A percentile compares a stretch with the other conserved stretches of the same genome.
These are phyloP conservation scores for Epinotia demarniana DNA, from an alignment of 2,888 invertebrate species.

Conservation along the genomic window DNA sequence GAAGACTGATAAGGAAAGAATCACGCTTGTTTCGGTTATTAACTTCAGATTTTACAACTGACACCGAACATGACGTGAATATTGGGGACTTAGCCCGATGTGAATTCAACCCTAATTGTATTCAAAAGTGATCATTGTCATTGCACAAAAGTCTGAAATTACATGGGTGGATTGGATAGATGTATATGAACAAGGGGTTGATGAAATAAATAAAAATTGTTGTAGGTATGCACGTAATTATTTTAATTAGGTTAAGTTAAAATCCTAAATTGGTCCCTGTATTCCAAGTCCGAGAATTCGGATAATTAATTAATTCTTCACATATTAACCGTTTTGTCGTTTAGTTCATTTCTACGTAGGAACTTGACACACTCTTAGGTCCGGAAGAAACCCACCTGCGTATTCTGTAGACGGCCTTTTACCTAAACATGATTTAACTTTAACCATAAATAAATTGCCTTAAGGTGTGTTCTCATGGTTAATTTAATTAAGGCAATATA, in stretches of 20 bases:
- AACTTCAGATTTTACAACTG: not conserved
- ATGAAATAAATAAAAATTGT: too few relatives aligned
- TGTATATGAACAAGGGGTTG: slow-evolving; percentile 1
- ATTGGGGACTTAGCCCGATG: slow-evolving; percentile 20
- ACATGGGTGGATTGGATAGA: too few relatives aligned
- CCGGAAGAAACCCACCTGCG: not conserved
- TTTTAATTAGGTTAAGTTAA: too few relatives aligned
- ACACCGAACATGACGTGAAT: not conserved
- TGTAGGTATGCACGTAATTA: too few relatives aligned
- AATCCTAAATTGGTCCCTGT: too few relatives aligned
- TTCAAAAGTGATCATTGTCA: slow-evolving; percentile 31
- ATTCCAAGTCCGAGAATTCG: not conserved
- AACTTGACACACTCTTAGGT: not conserved
- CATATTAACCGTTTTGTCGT: not conserved
- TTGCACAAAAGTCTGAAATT: slow-evolving; percentile 1
- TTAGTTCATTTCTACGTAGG: not conserved
- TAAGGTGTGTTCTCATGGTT: slow-evolving; percentile 27
- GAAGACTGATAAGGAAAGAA: slow-evolving; percentile 3
- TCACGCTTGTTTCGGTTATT: not conserved
- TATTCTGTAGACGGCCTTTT: not conserved
- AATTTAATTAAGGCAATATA: slow-evolving; percentile 34
- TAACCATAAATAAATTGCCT: slow-evolving; percentile 14
- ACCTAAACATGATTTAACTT: not conserved
- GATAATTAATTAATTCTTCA: not conserved
- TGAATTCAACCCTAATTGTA: slow-evolving; percentile 25